Conservation (phyloP, 2,888 invertebrate genomes). For the Junonia oenone region DNA sequence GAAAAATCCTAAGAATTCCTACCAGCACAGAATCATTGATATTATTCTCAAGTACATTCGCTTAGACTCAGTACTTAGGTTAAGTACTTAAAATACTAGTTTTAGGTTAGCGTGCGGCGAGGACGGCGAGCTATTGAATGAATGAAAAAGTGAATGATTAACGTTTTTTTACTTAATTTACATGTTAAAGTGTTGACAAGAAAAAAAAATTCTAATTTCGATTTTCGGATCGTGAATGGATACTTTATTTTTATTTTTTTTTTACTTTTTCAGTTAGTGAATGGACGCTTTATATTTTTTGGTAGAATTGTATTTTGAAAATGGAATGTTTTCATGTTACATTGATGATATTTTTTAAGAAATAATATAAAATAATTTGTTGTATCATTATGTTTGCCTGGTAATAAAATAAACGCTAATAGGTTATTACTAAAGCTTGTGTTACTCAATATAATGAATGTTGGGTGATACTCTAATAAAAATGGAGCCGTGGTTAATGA, state of each 20-base stretch:
- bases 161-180: background rate
- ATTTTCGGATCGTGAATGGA: too few species aligned
- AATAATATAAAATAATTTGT: background rate
- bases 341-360: background rate
- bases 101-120: constrained; percentile 36
- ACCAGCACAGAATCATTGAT: constrained; percentile 14
- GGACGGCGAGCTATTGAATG: constrained; percentile 26
- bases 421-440: background rate
- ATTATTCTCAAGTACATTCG: constrained; percentile 20
- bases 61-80: constrained; percentile 14
- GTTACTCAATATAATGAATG: background rate
- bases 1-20: background rate
- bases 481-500: too few species aligned
- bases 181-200: background rate
- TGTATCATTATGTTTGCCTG: background rate
- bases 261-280: background rate
- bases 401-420: background rate
- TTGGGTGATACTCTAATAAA: background rate
- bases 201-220: background rate
- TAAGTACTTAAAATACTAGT: constrained; percentile 29
- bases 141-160: background rate
- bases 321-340: background rate
- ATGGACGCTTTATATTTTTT: too few species aligned
- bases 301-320: background rate
- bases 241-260: background rate